A percentile compares a stretch with the other conserved stretches of the same genome.
phyloP scores from a whole-genome alignment of 2,113 vertebrate genomes.

The Brienomyrus longianalis region DNA sequence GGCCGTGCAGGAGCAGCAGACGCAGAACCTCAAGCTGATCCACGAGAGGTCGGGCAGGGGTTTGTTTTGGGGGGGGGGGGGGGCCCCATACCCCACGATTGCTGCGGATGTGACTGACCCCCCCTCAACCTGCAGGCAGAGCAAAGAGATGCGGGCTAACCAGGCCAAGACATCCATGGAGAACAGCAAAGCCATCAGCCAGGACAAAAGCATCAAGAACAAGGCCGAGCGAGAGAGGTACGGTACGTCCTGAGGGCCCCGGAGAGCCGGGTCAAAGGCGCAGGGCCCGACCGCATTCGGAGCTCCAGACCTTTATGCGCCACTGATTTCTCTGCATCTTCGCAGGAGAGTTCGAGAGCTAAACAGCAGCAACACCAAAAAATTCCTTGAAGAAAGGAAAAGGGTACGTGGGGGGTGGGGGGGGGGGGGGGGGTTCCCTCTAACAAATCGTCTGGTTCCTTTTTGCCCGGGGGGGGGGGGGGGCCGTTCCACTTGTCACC shows the following conservation, averaged over 20 bases:
- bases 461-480: background rate
- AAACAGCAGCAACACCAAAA: constrained; percentile 99
- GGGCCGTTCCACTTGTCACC: too few relatives aligned
- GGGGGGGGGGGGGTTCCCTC: constrained; percentile 22
- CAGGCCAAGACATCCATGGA: constrained; percentile 98
- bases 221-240: constrained; percentile 97
- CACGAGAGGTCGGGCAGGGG: constrained; percentile 77
- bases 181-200: constrained; percentile 97
- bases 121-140: constrained; percentile 66
- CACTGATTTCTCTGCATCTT: background rate
- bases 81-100: background rate
- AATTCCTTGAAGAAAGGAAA: constrained; percentile 96
- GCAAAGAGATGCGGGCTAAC: constrained; percentile 95
- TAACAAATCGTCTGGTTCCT: background rate
- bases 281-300: background rate
- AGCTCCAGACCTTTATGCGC: background rate
- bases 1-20: constrained; percentile 84
- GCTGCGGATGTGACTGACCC: background rate
- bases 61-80: background rate
- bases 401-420: constrained; percentile 67
- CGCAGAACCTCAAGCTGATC: constrained; percentile 82
- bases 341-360: constrained; percentile 87
- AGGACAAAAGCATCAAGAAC: constrained; percentile 97
- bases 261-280: constrained; percentile 70
- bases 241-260: constrained; percentile 23